phyloP scores from a whole-genome alignment of 2,113 vertebrate species.

The Heterotilapia buettikoferi region DNA sequence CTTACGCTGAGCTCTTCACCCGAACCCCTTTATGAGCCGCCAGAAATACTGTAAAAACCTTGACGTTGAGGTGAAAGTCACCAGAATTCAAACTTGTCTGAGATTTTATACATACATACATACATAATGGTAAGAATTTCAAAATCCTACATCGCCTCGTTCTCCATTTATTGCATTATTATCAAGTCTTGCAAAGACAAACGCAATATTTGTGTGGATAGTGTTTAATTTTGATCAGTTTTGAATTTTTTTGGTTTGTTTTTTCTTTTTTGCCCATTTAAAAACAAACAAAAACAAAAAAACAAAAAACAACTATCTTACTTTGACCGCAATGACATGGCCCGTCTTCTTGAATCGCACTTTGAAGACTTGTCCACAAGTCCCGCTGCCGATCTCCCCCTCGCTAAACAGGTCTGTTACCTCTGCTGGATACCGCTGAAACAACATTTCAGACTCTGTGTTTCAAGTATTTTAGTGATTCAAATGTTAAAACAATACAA shows the following conservation, averaged over 20 bases:
- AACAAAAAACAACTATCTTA: conserved; percentile 38
- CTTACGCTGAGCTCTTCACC: neutral
- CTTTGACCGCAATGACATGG: conserved; percentile 90
- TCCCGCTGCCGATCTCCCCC: conserved; percentile 92
- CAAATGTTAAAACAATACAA: neutral
- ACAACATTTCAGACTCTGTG: neutral
- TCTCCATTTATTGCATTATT: neutral
- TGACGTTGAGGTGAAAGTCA: neutral
- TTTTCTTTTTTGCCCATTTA: neutral
- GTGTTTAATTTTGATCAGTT: neutral
- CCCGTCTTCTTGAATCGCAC: conserved; percentile 89
- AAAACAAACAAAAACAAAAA: neutral
- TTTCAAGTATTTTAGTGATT: neutral
- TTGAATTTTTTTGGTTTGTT: neutral
- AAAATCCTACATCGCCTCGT: neutral
- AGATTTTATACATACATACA: neutral
- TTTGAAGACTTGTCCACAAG: conserved; percentile 95
- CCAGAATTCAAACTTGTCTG: neutral
- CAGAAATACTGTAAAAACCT: neutral
- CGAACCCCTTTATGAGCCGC: fast-evolving
- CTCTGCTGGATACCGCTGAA: conserved; percentile 86
- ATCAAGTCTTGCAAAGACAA: neutral
- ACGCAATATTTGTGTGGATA: neutral
- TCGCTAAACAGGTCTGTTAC: conserved; percentile 88
- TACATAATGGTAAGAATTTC: neutral